A percentile compares a stretch with the other conserved stretches of the same genome.
phyloP scores from a whole-genome alignment of 2,797 vertebrate species.

The Sphenopsis melanotis region DNA sequence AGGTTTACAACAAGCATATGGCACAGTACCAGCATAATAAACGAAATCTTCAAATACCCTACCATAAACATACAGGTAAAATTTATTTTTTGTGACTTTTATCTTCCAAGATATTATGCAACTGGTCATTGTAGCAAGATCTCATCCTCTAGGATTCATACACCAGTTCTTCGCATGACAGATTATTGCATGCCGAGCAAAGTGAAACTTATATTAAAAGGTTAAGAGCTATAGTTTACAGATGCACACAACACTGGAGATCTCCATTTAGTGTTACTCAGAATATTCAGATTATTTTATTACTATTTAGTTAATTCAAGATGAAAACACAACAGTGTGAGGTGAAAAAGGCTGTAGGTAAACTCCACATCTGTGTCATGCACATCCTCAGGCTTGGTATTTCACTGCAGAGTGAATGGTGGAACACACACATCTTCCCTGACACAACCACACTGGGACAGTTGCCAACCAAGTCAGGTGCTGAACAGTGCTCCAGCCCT shows the following conservation, averaged over 20 bases:
- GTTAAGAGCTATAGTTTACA: not conserved
- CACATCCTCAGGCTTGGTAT: not conserved
- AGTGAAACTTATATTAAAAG: not conserved
- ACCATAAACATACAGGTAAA: rapidly evolving
- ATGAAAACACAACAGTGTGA: not conserved
- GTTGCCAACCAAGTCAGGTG: rapidly evolving
- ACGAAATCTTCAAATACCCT: not conserved
- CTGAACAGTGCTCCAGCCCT: rapidly evolving
- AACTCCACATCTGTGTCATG: not conserved
- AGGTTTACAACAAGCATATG: not conserved
- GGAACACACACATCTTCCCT: not conserved
- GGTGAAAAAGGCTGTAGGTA: not conserved
- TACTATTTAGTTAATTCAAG: not conserved
- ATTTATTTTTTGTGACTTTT: not conserved
- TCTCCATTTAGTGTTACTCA: not conserved
- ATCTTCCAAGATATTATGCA: not conserved
- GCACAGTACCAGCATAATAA: not conserved
- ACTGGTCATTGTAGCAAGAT: not conserved
- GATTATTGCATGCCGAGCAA: not conserved
- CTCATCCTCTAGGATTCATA: not conserved
- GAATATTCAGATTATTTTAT: not conserved
- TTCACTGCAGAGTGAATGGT: not conserved
- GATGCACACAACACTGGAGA: not conserved
- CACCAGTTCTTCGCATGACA: not conserved
- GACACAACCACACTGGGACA: not conserved